Evolutionary conservation across 2,888 invertebrate species (phyloP), one percentile per base, ranked within the genome.

Genomic region (Erebia aethiops): DNA sequence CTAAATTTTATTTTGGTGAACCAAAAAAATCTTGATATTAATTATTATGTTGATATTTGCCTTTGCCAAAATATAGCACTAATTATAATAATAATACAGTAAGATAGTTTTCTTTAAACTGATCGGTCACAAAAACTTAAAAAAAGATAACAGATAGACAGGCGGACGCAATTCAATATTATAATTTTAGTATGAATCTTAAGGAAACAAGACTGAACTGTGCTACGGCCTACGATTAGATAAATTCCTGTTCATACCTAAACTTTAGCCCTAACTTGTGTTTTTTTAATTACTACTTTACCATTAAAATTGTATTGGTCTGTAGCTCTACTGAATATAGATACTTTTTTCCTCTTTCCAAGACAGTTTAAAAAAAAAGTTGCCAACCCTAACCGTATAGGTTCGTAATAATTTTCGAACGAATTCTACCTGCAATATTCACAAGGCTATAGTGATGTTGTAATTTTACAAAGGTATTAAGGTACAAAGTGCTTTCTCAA

Each of bases 391-490:
- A 71, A 71, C 56, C 49, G 52, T 71, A 35, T 52, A 62, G 52
- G 63, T 46, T 66, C 43, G 43, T 60, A 54, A 54, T 58, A 67
- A 70, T 70, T 72, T 72, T 70, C 68, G 61, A 74, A 72, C 67
- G 74, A 74, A 72, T 74, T 70, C 74, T 72, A 72, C 70, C 74
- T 74, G 72, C 68, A 65, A 71, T 57, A 46, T 71, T 60, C 57
- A 67, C 74, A 74, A 74, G 74, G 74, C 68, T 72, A 60, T 51
- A 43, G 54, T 43, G 61, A 64, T 72, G 72, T 74, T 70, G 74
- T 70, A 72, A 74, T 74, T 66, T 66, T 21, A 66, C 66, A 66
- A 66, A 66, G 66, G 66, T 64, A 64, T 51, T 51, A 64, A 58
- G 60, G 41, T 63, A 69, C 69, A 63, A 63, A 69, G 18, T 69